Conservation (phyloP, 2,888 invertebrate genomes). For the Bhutanitis thaidina region DNA sequence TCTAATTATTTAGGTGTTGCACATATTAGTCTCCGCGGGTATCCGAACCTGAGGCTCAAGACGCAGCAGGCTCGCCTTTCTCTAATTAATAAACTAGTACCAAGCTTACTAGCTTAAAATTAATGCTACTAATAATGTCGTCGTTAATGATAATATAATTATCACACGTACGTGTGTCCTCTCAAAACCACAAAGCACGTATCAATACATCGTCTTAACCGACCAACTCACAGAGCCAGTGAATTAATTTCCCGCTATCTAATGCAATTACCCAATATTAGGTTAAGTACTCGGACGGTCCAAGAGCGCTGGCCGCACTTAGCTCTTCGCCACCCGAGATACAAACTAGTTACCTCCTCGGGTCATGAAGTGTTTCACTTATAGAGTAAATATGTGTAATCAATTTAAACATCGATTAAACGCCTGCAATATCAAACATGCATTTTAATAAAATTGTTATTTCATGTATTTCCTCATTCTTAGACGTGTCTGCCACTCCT, state of each 20-base stretch:
- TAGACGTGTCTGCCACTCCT: too few species aligned
- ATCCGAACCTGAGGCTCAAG: too few species aligned
- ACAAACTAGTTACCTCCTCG: slow-evolving; percentile 61
- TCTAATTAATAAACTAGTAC: too few species aligned
- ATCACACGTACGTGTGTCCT: slow-evolving; percentile 9
- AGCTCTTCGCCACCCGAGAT: slow-evolving; percentile 47
- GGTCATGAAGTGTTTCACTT: slow-evolving; percentile 17
- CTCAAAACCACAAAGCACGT: slow-evolving; percentile 48
- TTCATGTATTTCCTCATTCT: too few species aligned
- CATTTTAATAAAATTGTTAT: too few species aligned
- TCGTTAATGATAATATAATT: slow-evolving; percentile 12
- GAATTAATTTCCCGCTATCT: slow-evolving; percentile 67
- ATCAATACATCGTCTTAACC: slow-evolving; percentile 56
- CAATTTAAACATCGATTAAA: slow-evolving; percentile 18
- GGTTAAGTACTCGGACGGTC: slow-evolving; percentile 68
- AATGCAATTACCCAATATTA: slow-evolving; percentile 75
- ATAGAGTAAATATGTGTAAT: slow-evolving; percentile 8
- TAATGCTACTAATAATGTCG: slow-evolving; percentile 15
- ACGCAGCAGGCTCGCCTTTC: too few species aligned
- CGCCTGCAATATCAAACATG: too few species aligned
- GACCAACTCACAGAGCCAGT: slow-evolving; percentile 55
- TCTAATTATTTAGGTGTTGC: too few species aligned
- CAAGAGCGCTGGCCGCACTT: slow-evolving; percentile 56
- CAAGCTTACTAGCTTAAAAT: slow-evolving; percentile 1
- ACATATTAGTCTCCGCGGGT: too few species aligned